Conservation (phyloP, 2,888 invertebrate species). For the Drosophila algonquin region DNA sequence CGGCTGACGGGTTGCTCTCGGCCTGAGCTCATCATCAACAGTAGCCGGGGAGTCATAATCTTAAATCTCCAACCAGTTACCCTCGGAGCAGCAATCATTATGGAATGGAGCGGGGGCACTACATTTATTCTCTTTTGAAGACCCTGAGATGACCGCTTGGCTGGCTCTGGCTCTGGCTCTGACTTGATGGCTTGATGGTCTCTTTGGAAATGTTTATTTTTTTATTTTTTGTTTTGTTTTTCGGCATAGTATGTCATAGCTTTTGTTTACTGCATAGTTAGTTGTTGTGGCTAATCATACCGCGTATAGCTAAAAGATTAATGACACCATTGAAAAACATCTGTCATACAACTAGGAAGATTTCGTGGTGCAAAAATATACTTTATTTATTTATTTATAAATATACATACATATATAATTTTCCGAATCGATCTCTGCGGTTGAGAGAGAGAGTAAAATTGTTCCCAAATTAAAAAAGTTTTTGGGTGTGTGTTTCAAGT, state of each 20-base stretch:
- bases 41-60: conserved; percentile 32
- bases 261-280: conserved; percentile 25
- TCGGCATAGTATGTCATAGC: conserved; percentile 30
- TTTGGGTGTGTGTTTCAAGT: conserved; percentile 15
- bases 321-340: conserved; percentile 47
- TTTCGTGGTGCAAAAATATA: conserved; percentile 1
- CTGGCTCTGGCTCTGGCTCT: conserved; percentile 57
- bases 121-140: conserved; percentile 22
- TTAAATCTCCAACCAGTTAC: conserved; percentile 39
- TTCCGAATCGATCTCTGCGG: conserved; percentile 5
- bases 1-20: conserved; percentile 34
- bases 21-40: conserved; percentile 57
- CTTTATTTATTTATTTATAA: conserved; percentile 33
- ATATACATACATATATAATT: conserved; percentile 9
- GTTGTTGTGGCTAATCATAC: conserved; percentile 21
- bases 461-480: conserved; percentile 4
- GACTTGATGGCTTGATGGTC: conserved; percentile 51
- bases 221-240: background rate
- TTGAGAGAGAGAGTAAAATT: conserved; percentile 48
- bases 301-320: conserved; percentile 41
- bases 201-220: conserved; percentile 10
- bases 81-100: conserved; percentile 32
- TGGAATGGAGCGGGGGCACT: conserved; percentile 11
- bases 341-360: conserved; percentile 54
- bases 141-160: conserved; percentile 17